Conservation (phyloP, 1,140 invertebrate genomes). For the Achroia grisella region DNA sequence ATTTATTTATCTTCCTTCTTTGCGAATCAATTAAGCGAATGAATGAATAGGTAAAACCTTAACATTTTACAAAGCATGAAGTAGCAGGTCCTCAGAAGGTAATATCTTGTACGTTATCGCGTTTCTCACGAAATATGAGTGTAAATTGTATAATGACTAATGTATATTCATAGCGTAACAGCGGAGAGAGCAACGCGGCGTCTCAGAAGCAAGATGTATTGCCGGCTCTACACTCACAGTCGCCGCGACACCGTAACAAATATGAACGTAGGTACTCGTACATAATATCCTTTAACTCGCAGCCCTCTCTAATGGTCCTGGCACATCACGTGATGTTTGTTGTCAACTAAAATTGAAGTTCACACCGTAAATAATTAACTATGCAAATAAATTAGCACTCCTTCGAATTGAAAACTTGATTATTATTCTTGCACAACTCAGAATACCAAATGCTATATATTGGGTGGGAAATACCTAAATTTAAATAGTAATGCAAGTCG, state of each 20-base stretch:
- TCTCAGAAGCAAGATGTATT: constrained; percentile 17
- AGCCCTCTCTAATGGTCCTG: constrained; percentile 6
- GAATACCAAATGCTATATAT: not conserved
- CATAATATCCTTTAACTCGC: not conserved
- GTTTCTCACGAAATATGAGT: constrained; percentile 15
- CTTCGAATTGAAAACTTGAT: constrained; percentile 1
- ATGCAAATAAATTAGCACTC: constrained; percentile 3
- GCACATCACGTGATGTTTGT: constrained; percentile 11
- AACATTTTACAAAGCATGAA: not conserved
- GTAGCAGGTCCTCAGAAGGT: not conserved
- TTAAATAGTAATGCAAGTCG: no score
- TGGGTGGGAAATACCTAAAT: no score
- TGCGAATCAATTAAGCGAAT: constrained; percentile 19
- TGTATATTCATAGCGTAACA: constrained; percentile 20
- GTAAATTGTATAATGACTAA: constrained; percentile 25
- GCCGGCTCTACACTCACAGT: constrained; percentile 1
- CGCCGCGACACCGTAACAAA: constrained; percentile 11
- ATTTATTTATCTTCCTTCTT: constrained; percentile 21
- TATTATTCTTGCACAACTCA: not conserved
- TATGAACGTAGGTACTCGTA: constrained; percentile 2
- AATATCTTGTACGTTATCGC: constrained; percentile 6
- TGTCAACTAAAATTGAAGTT: constrained; percentile 13
- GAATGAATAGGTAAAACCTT: constrained; percentile 9
- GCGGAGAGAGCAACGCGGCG: constrained; percentile 1
- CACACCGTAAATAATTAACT: constrained; percentile 5